Base-by-base conservation (phyloP, 2,113 vertebrate species). In the Tiliqua scincoides region DNA sequence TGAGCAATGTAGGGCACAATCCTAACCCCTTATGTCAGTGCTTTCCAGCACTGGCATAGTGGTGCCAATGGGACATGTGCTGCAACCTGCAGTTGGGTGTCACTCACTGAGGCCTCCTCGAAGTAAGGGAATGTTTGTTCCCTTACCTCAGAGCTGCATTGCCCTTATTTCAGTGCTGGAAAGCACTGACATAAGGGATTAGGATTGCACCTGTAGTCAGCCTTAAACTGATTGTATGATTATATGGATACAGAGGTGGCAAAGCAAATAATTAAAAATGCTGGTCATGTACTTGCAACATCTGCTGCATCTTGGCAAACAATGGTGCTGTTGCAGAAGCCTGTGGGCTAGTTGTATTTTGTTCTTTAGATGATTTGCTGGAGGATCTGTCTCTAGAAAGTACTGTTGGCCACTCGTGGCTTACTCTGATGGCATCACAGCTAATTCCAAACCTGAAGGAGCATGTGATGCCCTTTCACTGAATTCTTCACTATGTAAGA, bases 401-500 rank as follows among this genome's bases (percentile, higher is more conserved):
- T 61, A 54, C 23, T 79, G 0, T 17, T 63, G 77, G 40, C 21
- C 48, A 11, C 17, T 1, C 0, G 0, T 2, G 7, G 37, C 61
- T 3, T 0, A 2, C 1, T 3, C 79, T 0, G 0, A 21, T 0
- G 0, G 1, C 57, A 14, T 83, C 25, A 14, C 32, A 63, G 79
- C 0, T 57, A 70, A 40, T 30, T 74, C 37, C 9, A 67, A 35
- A 2, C 76, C 25, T 27, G 18, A 35, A 0, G 0, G 6, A 65
- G 0, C 0, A 0, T 8, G 17, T n/a, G 0, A 18, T 17, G 2
- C 3, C 0, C 11, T 76, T 48, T 48, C 43, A 48, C n/a, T 0
- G 1, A 32, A 72, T 0, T 73, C 35, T 15, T 63, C 1, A 14
- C 79, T 25, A 0, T 25, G 0, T 68, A 0, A 25, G 1, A 0